Base-by-base conservation (phyloP, 2,888 invertebrate genomes). In the Galerucella calmariensis region DNA sequence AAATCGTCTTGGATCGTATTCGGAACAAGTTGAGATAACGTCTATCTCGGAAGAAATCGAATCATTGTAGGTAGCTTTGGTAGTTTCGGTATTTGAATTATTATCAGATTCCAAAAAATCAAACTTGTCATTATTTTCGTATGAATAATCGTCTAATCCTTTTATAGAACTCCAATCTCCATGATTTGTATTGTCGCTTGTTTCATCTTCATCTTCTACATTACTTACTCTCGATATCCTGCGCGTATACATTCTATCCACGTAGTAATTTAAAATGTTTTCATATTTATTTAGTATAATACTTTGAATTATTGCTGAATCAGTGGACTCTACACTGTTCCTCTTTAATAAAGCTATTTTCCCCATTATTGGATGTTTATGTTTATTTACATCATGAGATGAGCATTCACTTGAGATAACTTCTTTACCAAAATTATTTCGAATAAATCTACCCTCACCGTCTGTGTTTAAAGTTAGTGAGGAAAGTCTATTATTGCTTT, bases 231-330 rank as follows among this genome's bases (percentile, higher is more conserved):
- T 76, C 11, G 79, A 79, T 1, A 67, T 35, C 62, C 78, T 79
- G 61, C 81, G 70, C 51, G 76, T 77, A 61, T 79, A 78, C 71
- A 79, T 79, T 20, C 79, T 77, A 48, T 69, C 72, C 46, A 77
- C 75, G 72, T 77, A 78, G 65, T 79, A 77, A 27, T 75, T 75
- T n/a, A 81, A 56, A 61, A 77, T 68, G 61, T 75, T 76, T 14
- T 78, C 75, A 68, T 78, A 81, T 75, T 80, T 80, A 20, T 80
- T 77, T 6, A 77, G 69, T 35, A 81, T 79, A 69, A 80, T 77
- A 59, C 78, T 77, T 73, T 80, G 76, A 70, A 80, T 75, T 66
- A 79, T 80, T 66, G 75, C 74, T 58, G 79, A 77, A 75, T 81
- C 78, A 12, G 71, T 67, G 27, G 51, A 16, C 59, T 80, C 79